These are phyloP conservation scores for Enteromius treurensis DNA, from an alignment of 2,797 vertebrate genomes.

Conservation along the genomic window DNA sequence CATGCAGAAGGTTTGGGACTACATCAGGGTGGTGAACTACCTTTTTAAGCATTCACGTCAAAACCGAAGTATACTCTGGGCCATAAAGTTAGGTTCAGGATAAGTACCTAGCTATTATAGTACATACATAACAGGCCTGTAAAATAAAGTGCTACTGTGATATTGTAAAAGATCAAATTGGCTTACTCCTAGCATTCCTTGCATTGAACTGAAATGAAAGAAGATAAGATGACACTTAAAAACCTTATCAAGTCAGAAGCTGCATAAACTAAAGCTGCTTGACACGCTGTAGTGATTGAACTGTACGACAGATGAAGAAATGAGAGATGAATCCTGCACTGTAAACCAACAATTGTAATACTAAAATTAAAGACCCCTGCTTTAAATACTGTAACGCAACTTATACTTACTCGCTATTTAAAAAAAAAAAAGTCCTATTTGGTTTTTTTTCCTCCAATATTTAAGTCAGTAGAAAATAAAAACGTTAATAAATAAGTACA, in stretches of 20 bases:
- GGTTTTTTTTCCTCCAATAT: conserved; percentile 15
- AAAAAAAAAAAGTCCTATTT: conserved; percentile 26
- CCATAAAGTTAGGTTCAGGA: background rate
- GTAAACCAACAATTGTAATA: conserved; percentile 27
- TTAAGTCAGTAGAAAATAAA: conserved; percentile 78
- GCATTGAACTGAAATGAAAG: background rate
- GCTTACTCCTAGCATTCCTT: background rate
- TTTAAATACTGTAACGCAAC: conserved; percentile 27
- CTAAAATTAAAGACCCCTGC: conserved; percentile 12
- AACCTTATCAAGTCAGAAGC: background rate
- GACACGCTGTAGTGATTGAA: conserved; percentile 19
- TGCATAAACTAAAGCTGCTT: conserved; percentile 2
- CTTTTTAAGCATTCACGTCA: background rate
- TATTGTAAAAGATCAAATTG: background rate
- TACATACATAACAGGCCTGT: conserved; percentile 6
- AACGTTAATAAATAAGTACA: conserved; percentile 95
- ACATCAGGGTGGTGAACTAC: background rate
- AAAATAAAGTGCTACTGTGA: conserved; percentile 25
- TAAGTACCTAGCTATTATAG: background rate
- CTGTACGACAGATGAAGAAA: background rate
- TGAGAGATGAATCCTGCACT: conserved; percentile 25
- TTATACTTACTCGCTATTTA: background rate
- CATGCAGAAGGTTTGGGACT: background rate
- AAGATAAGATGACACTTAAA: background rate
- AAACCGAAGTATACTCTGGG: background rate